Base-by-base conservation (phyloP, 2,888 invertebrate genomes). In the Gasteruption jaculator region DNA sequence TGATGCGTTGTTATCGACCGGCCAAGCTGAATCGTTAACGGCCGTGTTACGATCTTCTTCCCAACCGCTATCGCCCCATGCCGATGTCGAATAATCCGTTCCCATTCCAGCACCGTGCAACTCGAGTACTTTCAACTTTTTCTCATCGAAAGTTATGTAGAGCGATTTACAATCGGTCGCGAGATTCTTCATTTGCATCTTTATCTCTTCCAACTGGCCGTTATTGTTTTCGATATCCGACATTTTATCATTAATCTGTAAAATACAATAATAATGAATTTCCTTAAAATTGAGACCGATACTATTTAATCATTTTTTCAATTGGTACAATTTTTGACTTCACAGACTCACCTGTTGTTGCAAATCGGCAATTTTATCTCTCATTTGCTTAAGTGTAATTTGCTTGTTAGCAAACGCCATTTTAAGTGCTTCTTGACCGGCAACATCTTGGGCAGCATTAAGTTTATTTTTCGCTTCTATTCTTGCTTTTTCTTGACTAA, bases 401-500 rank as follows among this genome's bases (percentile, higher is more conserved):
- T 88, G 80, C 65, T 85, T 84, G 57, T 79, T 80, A 32, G 80
- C 78, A 54, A 81, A 79, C 24, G 80, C 80, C 54, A 80, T 76
- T 58, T 76, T 76, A 41, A 82, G 73, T 41, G 77, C 78, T 54
- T 78, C 79, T 52, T 78, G 76, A 37, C 75, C 74, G 5, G 71
- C 73, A 1, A 64, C 53, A 43, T 76, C 76, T 21, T 71, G 65
- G 24, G 75, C 73, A 5, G 73, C 57, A 49, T 77, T 78, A 33
- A 75, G 57, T 55, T 78, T 79, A 51, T 76, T 79, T 50, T 85
- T 88, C 7, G 87, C 82, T 46, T 91, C 90, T 50, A 90, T 71
- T 43, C 84, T 84, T 0, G 83, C 82, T 45, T 90, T 89, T 61
- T 92, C 91, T 61, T 91, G 91, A 50, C 86, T 88, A 12, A 91